Conservation (phyloP, 2,797 vertebrate species). For the Martes flavigula region DNA sequence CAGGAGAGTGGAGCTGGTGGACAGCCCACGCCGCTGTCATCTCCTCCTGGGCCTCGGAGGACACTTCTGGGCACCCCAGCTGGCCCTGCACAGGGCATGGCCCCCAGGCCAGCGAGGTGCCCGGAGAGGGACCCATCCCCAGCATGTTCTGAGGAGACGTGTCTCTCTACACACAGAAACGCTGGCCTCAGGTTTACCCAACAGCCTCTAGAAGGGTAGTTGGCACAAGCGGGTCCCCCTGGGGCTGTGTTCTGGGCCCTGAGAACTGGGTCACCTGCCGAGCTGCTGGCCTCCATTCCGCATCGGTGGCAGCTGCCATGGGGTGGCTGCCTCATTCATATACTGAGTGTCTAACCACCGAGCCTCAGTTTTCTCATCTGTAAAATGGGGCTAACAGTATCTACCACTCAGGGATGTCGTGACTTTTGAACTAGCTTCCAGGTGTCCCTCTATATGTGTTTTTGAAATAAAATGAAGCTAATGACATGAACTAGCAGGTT, state of each 20-base stretch:
- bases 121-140: rapidly evolving
- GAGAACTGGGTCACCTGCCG: background rate
- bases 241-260: rapidly evolving
- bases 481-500: background rate
- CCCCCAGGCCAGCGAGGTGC: background rate
- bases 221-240: rapidly evolving
- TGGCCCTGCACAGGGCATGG: rapidly evolving
- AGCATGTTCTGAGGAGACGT: background rate
- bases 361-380: background rate
- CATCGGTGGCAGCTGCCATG: rapidly evolving
- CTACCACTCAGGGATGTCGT: rapidly evolving
- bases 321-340: background rate
- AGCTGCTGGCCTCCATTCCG: background rate
- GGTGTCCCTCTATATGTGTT: rapidly evolving
- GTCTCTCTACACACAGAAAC: background rate
- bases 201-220: background rate
- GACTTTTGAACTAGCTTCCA: background rate
- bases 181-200: background rate
- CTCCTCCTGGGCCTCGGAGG: background rate
- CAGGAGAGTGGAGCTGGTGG: rapidly evolving
- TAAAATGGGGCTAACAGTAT: rapidly evolving
- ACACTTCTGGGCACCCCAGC: no score
- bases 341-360: background rate
- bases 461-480: background rate
- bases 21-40: rapidly evolving